A percentile compares a stretch with the other conserved stretches of the same genome.
These are phyloP conservation scores for Procambarus clarkii DNA, from an alignment of 1,140 invertebrate species.

Conservation along the genomic window DNA sequence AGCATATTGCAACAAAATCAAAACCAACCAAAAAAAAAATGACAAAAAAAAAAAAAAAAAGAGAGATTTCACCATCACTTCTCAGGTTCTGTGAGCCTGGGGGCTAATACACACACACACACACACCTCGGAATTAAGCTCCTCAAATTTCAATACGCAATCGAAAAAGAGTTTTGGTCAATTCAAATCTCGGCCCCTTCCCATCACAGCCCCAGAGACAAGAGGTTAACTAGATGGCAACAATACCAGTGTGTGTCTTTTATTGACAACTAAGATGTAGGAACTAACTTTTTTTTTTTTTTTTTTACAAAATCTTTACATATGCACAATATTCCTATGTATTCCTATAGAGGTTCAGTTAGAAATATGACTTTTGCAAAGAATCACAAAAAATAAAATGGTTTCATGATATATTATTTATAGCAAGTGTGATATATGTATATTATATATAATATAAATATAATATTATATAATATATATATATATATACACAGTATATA, in stretches of 20 bases:
- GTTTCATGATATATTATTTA: background rate
- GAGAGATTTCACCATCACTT: background rate
- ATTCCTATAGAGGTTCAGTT: slow-evolving; percentile 22
- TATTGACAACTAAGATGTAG: slow-evolving; percentile 44
- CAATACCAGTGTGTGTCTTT: slow-evolving; percentile 43
- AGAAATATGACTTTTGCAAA: slow-evolving; percentile 38
- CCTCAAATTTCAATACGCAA: too few species aligned
- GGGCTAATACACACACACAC: too few species aligned
- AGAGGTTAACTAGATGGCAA: background rate
- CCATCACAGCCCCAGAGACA: background rate
- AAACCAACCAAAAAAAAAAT: too few species aligned
- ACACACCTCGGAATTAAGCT: too few species aligned
- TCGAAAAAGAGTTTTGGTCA: too few species aligned
- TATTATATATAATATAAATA: too few species aligned
- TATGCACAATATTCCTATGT: slow-evolving; percentile 41
- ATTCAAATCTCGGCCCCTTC: background rate
- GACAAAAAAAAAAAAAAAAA: background rate
- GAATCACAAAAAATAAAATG: background rate
- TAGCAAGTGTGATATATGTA: too few species aligned
- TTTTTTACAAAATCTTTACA: slow-evolving; percentile 48
- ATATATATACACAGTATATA: too few species aligned
- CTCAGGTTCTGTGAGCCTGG: background rate
- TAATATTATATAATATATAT: background rate
- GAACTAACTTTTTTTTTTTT: background rate
- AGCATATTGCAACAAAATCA: background rate